Evolutionary conservation across 1,140 invertebrate species (phyloP).

Genomic region (Zaprionus camerounensis): DNA sequence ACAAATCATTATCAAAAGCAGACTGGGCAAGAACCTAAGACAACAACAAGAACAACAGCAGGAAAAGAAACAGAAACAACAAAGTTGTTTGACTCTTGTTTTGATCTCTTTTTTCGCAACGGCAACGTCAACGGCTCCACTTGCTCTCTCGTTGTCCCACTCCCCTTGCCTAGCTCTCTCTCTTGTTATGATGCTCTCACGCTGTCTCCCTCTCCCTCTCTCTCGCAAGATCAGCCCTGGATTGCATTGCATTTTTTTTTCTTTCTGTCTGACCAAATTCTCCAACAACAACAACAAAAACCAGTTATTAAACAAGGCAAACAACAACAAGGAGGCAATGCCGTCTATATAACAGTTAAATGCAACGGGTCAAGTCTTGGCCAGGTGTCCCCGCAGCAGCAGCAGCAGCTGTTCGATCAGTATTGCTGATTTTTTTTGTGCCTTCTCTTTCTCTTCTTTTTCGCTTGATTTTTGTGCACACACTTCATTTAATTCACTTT

Average conservation of each 20-base stretch:
- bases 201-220: too few relatives aligned
- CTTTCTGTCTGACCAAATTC: slow-evolving; percentile 33
- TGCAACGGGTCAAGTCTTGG: slow-evolving; percentile 27
- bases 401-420: slow-evolving; percentile 54
- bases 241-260: too few relatives aligned
- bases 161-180: too few relatives aligned
- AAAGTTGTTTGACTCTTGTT: slow-evolving; percentile 62
- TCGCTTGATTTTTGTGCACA: slow-evolving; percentile 17
- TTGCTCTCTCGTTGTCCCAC: slow-evolving; percentile 14
- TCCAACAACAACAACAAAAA: slow-evolving; percentile 34
- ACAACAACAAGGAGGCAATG: slow-evolving; percentile 34
- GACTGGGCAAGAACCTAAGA: slow-evolving; percentile 63
- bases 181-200: too few relatives aligned
- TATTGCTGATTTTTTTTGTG: slow-evolving; percentile 2
- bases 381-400: slow-evolving; percentile 45
- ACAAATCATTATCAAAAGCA: slow-evolving; percentile 53
- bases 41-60: slow-evolving; percentile 45
- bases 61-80: slow-evolving; percentile 44
- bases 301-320: slow-evolving; percentile 61
- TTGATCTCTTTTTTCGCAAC: slow-evolving; percentile 49
- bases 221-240: too few relatives aligned
- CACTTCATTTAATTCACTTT: slow-evolving; percentile 15
- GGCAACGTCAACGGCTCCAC: slow-evolving; percentile 8
- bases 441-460: background rate
- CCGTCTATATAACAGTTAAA: slow-evolving; percentile 53